phyloP scores from a whole-genome alignment of 2,797 vertebrate genomes.

The Atherinosoma microstoma region DNA sequence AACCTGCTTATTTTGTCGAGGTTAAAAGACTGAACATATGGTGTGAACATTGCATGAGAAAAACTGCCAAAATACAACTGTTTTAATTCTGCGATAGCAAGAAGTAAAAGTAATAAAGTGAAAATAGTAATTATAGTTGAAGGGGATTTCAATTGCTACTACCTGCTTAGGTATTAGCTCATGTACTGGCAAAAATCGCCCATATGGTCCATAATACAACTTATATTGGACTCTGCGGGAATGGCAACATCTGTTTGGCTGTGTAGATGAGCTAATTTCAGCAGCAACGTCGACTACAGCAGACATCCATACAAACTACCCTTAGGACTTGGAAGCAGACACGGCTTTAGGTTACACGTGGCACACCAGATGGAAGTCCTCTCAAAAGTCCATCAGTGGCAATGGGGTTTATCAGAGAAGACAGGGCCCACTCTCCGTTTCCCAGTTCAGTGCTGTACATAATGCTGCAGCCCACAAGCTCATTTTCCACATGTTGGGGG shows the following conservation, averaged over 20 bases:
- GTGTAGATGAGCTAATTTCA: slow-evolving; percentile 79
- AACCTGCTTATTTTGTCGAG: background rate
- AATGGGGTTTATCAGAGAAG: slow-evolving; percentile 67
- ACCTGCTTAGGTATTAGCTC: slow-evolving; percentile 49
- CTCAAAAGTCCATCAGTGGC: slow-evolving; percentile 77
- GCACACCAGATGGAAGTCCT: slow-evolving; percentile 82
- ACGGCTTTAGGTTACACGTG: slow-evolving; percentile 69
- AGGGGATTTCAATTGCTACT: slow-evolving; percentile 28
- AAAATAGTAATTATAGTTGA: slow-evolving; percentile 42
- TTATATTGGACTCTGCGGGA: slow-evolving; percentile 79
- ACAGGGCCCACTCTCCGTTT: slow-evolving; percentile 65
- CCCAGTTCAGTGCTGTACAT: slow-evolving; percentile 61
- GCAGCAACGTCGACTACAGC: slow-evolving; percentile 73
- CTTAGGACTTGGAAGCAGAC: slow-evolving; percentile 73
- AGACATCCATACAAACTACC: slow-evolving; percentile 79
- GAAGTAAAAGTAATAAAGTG: slow-evolving; percentile 39
- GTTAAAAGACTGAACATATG: slow-evolving; percentile 36
- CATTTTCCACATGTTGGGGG: slow-evolving; percentile 53
- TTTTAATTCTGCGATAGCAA: slow-evolving; percentile 10
- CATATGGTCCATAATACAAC: slow-evolving; percentile 70
- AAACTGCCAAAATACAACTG: slow-evolving; percentile 15
- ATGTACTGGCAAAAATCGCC: slow-evolving; percentile 39
- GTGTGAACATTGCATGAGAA: background rate
- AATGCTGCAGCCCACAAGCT: slow-evolving; percentile 53
- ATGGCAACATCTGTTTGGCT: slow-evolving; percentile 82